These are phyloP conservation scores for Neosalanx taihuensis DNA, from an alignment of 2,797 vertebrate genomes.

Conservation along the genomic window DNA sequence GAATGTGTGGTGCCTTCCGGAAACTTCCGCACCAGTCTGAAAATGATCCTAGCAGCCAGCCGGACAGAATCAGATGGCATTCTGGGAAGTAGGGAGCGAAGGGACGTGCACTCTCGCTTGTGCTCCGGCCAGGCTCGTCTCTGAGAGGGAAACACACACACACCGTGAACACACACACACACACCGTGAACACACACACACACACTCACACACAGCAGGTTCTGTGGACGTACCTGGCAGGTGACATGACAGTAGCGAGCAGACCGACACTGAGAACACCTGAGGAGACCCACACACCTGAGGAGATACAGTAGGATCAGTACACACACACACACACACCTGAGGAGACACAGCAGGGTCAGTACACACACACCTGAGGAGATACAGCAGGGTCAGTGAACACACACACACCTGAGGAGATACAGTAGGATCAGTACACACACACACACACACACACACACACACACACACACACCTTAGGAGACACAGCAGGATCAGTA, in stretches of 20 bases:
- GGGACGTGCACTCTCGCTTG: slow-evolving; percentile 86
- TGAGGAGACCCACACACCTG: slow-evolving; percentile 79
- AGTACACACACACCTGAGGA: no score
- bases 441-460: no score
- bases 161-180: not conserved
- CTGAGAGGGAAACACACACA: slow-evolving; percentile 59
- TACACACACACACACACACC: no score
- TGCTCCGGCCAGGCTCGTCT: slow-evolving; percentile 86
- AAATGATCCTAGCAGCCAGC: slow-evolving; percentile 84
- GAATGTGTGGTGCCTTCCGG: not conserved
- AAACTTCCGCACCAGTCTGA: slow-evolving; percentile 76
- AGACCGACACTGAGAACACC: slow-evolving; percentile 90
- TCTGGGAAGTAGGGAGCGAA: slow-evolving; percentile 77
- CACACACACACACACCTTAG: no score
- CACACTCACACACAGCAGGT: no score
- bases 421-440: no score
- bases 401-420: no score
- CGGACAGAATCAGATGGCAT: slow-evolving; percentile 89
- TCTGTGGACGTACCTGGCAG: slow-evolving; percentile 84
- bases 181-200: no score
- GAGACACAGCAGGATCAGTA: no score
- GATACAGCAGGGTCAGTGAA: no score
- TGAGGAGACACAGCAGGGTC: no score
- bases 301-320: slow-evolving; percentile 27
- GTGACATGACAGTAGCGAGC: slow-evolving; percentile 83